These are phyloP conservation scores for Paradisaea rubra DNA, from an alignment of 2,113 vertebrate genomes.

Conservation along the genomic window DNA sequence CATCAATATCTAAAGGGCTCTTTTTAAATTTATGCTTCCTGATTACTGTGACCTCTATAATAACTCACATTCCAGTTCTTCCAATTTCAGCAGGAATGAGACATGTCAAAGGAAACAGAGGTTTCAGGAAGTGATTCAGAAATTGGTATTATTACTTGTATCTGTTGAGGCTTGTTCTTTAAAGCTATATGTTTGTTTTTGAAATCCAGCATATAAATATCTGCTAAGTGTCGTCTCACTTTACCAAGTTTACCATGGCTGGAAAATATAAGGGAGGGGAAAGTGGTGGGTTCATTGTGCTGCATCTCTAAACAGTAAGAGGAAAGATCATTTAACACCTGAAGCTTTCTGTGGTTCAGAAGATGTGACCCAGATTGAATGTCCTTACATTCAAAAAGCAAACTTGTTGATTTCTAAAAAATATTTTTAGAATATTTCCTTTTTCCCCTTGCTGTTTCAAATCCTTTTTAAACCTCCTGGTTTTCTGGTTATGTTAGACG, in stretches of 20 bases:
- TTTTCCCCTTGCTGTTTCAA: neutral
- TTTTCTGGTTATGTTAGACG: neutral
- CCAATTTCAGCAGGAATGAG: neutral
- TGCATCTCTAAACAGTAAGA: neutral
- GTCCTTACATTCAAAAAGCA: neutral
- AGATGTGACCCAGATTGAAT: neutral
- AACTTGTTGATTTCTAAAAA: neutral
- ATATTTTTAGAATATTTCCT: neutral
- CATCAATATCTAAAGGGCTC: neutral
- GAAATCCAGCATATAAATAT: neutral
- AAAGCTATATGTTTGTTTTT: neutral
- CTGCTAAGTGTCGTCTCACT: neutral
- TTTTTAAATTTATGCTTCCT: constrained; percentile 11
- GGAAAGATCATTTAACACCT: neutral
- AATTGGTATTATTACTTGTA: neutral
- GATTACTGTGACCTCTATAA: neutral
- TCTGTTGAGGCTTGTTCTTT: constrained; percentile 17
- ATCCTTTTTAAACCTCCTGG: neutral
- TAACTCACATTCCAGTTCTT: neutral
- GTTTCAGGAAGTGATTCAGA: constrained; percentile 22
- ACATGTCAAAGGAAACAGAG: neutral
- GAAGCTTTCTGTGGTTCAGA: neutral
- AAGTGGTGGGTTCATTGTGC: neutral
- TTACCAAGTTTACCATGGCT: neutral
- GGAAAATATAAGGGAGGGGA: neutral